These are phyloP conservation scores for Poeciliopsis retropinna DNA, from an alignment of 2,113 vertebrate genomes.

Conservation along the genomic window DNA sequence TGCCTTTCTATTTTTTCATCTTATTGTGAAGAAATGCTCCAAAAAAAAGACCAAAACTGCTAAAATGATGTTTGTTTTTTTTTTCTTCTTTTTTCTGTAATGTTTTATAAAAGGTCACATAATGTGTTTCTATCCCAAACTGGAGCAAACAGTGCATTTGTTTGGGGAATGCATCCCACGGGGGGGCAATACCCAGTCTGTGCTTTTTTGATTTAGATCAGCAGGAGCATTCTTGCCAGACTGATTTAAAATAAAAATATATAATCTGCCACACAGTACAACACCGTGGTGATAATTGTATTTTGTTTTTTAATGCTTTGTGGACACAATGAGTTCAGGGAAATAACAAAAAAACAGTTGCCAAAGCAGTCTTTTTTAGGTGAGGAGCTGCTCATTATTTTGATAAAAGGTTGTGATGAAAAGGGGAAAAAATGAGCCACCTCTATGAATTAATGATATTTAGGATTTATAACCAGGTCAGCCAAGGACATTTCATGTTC, in stretches of 20 bases:
- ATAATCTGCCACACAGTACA: not conserved
- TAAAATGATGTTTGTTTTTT: not conserved
- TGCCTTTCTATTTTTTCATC: not conserved
- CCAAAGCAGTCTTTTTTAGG: not conserved
- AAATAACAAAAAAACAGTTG: not conserved
- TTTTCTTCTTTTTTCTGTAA: not conserved
- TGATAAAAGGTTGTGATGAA: not conserved
- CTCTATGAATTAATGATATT: not conserved
- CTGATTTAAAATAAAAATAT: not conserved
- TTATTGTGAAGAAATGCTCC: not conserved
- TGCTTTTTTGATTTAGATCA: not conserved
- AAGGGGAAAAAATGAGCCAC: not conserved
- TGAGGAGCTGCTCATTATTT: not conserved
- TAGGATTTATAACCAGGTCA: not conserved
- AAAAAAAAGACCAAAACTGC: not conserved
- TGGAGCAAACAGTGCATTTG: not conserved
- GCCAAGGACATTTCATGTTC: not conserved
- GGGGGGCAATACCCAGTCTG: not conserved
- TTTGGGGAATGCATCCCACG: not conserved
- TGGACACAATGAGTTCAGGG: not conserved
- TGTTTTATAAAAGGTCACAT: not conserved
- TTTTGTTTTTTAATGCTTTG: not conserved
- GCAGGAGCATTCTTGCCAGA: not conserved
- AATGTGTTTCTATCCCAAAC: not conserved
- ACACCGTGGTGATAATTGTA: not conserved